Evolutionary conservation across 2,113 vertebrate genomes (phyloP).

Genomic region (Echinops telfairi): DNA sequence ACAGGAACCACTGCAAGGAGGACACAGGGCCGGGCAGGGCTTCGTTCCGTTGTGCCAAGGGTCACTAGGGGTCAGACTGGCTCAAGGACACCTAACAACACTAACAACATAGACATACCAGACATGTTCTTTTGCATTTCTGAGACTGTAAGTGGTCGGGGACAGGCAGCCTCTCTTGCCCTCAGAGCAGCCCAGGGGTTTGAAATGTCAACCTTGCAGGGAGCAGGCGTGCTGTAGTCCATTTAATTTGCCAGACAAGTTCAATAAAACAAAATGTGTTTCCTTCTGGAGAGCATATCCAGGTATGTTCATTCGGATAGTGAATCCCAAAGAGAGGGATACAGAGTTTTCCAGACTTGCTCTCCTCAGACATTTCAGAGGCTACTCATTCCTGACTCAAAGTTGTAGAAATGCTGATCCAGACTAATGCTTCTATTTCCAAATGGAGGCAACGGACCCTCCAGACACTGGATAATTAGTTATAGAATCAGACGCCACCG

Average conservation of each 20-base stretch:
- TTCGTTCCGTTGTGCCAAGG: too few species aligned
- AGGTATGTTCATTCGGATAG: background rate
- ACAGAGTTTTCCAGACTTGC: background rate
- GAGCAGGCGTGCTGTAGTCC: background rate
- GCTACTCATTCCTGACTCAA: background rate
- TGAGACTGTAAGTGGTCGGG: too few species aligned
- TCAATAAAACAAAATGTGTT: background rate
- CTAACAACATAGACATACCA: too few species aligned
- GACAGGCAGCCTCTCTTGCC: too few species aligned
- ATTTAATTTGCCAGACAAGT: slow-evolving; percentile 12
- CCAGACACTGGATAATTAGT: background rate
- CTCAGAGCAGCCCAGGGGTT: too few species aligned
- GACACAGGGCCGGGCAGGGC: too few species aligned
- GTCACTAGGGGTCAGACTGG: too few species aligned
- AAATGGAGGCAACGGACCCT: background rate
- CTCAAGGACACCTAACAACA: too few species aligned
- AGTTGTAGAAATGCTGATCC: background rate
- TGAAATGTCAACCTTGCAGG: too few species aligned
- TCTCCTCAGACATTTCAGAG: background rate
- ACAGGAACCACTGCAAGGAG: too few species aligned
- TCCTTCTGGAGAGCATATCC: background rate
- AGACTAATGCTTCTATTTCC: background rate
- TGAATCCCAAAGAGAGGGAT: background rate
- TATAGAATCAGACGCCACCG: background rate
- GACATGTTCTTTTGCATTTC: too few species aligned